Percentiles rank a stretch among this genome's conserved stretches.
Evolutionary conservation across 2,113 vertebrate genomes (phyloP).

Genomic region (Atlantisia rogersi): DNA sequence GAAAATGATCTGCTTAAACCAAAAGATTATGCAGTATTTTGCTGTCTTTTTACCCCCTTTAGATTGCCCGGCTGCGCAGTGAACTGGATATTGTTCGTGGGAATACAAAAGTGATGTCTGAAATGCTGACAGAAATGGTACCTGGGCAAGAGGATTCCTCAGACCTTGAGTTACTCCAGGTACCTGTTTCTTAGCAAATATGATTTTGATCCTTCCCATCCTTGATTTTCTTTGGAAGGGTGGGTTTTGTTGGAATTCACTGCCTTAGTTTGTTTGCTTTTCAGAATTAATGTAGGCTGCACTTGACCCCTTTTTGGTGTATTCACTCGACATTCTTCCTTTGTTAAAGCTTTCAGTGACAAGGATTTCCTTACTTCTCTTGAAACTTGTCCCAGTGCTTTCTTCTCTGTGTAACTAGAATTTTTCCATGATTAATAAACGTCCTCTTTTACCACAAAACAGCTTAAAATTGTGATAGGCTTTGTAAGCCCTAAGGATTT

Average conservation of each 20-base stretch:
- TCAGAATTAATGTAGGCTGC: neutral
- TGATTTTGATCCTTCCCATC: neutral
- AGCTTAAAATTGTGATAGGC: neutral
- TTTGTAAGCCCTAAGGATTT: neutral
- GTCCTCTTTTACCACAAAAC: neutral
- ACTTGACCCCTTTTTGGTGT: neutral
- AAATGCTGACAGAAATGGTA: slow-evolving; percentile 99
- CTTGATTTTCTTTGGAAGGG: neutral
- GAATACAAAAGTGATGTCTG: slow-evolving; percentile 98
- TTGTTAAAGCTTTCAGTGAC: neutral
- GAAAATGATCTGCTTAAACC: neutral
- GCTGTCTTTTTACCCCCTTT: neutral
- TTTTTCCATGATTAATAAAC: neutral
- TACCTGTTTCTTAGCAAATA: slow-evolving; percentile 31
- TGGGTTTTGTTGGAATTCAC: neutral
- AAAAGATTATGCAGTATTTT: neutral
- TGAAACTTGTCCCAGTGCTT: neutral
- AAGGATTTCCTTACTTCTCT: neutral
- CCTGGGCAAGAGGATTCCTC: slow-evolving; percentile 96
- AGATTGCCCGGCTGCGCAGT: slow-evolving; percentile 94
- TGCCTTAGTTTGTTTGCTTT: neutral
- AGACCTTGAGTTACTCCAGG: slow-evolving; percentile 95
- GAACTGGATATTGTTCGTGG: slow-evolving; percentile 96
- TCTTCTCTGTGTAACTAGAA: neutral
- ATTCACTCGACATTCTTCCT: neutral